These are phyloP conservation scores for Amphiprion ocellaris DNA, from an alignment of 2,113 vertebrate genomes.

Conservation along the genomic window DNA sequence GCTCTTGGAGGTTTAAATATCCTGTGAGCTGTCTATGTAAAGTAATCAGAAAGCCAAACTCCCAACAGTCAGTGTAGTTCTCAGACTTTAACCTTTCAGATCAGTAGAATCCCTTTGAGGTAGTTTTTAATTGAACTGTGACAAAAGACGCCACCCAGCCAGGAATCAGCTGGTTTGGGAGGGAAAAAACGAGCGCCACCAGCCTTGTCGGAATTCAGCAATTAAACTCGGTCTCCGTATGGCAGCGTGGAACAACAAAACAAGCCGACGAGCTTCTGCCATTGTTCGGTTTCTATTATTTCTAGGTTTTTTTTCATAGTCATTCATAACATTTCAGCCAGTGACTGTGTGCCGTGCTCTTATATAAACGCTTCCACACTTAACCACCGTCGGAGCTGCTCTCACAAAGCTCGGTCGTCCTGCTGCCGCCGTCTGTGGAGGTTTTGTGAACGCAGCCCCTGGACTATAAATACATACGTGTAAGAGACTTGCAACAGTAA, in stretches of 20 bases:
- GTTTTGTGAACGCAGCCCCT: conserved; percentile 51
- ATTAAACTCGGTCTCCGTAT: conserved; percentile 21
- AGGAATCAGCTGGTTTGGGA: conserved; percentile 15
- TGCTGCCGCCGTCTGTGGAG: conserved; percentile 29
- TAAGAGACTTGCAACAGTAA: conserved; percentile 68
- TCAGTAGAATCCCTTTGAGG: background rate
- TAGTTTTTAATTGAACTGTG: conserved; percentile 36
- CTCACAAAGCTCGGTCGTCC: conserved; percentile 33
- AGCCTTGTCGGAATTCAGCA: conserved; percentile 18
- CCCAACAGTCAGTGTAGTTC: conserved; percentile 10
- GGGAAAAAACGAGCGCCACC: conserved; percentile 35
- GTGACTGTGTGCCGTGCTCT: conserved; percentile 70
- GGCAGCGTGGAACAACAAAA: background rate
- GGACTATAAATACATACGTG: conserved; percentile 67
- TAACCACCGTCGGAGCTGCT: conserved; percentile 6
- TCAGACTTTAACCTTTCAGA: background rate
- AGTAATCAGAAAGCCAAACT: conserved; percentile 25
- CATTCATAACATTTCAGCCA: conserved; percentile 56
- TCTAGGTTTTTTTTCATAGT: conserved; percentile 32
- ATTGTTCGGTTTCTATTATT: background rate
- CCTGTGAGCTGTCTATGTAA: background rate
- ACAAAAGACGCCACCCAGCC: conserved; percentile 42
- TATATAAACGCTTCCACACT: conserved; percentile 61
- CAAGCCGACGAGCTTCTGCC: conserved; percentile 1
- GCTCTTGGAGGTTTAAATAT: too few species aligned